Base-by-base conservation (phyloP, 2,113 vertebrate genomes). In the Cyanoderma ruficeps region DNA sequence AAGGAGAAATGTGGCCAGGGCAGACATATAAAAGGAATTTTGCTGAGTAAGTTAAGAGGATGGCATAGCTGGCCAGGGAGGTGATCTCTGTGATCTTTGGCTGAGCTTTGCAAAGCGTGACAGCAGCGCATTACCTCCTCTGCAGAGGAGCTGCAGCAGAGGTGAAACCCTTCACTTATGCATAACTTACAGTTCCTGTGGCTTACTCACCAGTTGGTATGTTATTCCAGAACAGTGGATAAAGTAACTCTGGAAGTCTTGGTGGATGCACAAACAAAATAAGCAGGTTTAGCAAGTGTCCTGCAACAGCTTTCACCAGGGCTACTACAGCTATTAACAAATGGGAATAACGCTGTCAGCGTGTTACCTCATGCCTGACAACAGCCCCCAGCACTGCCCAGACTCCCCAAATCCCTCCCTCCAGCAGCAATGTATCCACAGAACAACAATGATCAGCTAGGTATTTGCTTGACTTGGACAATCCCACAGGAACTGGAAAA, bases 111-210 rank as follows among this genome's bases (percentile, higher is more conserved):
- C 70, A 72, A 27, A 65, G 75, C 0, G 1, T 79, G 91, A 24
- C 4, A 10, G 75, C 35, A 75, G 70, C 39, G 2, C 25, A 21
- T 78, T 41, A 33, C 68, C 77, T 84, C 56, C 72, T 49, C 60
- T 2, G 9, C 24, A 19, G 57, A 44, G 18, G 12, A 92, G 23
- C 41, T 1, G 0, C 0, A 1, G 31, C 31, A 60, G 57, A 65
- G 81, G 59, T 30, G 6, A 93, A 74, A 78, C 33, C 8, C 30
- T 57, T 94, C 84, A 35, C 35, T 67, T 59, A 50, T 3, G 60
- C 69, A 59, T 59, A 71, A 63, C 69, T 83, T 53, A 31, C 52
- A 80, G 46, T 74, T 46, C 59, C 65, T 47, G 24, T 24, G 0
- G 0, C 79, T 91, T 74, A 74, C 67, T 93, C 81, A 94, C 39